phyloP scores from a whole-genome alignment of 2,113 vertebrate genomes.

The Tragelaphus buxtoni region DNA sequence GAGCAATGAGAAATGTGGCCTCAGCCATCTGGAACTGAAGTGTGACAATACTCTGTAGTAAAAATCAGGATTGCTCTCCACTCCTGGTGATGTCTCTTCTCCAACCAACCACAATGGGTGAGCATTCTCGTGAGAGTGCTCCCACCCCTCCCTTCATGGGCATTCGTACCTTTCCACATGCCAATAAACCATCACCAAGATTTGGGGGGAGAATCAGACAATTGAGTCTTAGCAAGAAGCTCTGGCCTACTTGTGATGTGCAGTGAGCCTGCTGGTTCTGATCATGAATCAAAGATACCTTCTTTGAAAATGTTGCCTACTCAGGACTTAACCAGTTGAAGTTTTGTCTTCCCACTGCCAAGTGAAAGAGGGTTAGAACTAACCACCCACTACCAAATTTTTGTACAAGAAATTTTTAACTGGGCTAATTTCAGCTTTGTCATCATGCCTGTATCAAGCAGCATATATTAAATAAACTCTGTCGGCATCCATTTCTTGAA shows the following conservation, averaged over 20 bases:
- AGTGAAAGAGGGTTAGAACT: background rate
- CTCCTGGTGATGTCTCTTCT: background rate
- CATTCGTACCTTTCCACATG: background rate
- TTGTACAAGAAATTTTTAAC: background rate
- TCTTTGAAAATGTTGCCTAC: background rate
- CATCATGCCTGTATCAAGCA: background rate
- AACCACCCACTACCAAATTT: background rate
- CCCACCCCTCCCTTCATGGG: background rate
- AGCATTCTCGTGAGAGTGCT: background rate
- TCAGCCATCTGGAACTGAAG: background rate
- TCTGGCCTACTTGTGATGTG: background rate
- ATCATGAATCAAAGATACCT: background rate
- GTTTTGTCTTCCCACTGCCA: background rate
- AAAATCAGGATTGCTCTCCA: background rate
- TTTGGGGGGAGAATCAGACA: background rate
- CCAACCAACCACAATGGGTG: background rate
- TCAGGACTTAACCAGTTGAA: background rate
- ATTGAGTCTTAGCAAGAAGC: background rate
- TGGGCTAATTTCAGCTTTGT: background rate
- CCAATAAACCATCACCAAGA: background rate
- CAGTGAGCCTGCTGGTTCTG: background rate
- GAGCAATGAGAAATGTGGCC: background rate
- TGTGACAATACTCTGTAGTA: background rate
- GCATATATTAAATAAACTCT: background rate
- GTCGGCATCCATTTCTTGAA: background rate